Base-by-base conservation (phyloP, 2,888 invertebrate species). In the Cosmopolites sordidus region DNA sequence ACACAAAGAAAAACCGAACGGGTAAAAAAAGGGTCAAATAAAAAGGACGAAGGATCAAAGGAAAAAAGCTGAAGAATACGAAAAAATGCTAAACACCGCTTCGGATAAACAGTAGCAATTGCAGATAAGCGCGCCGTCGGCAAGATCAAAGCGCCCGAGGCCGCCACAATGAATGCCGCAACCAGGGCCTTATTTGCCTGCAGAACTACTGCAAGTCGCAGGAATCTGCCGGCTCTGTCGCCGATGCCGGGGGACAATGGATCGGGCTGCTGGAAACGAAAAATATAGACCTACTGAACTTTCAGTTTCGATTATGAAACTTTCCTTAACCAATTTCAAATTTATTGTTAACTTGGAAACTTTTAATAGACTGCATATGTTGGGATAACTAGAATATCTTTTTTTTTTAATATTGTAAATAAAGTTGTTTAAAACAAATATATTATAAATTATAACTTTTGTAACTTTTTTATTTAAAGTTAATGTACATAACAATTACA, bases 41-140 rank as follows among this genome's bases (percentile, higher is more conserved):
- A 12, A 33, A 33, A 33, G 12, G 12, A 12, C 33, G 33, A 33
- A 33, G 33, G 12, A 33, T 33, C 33, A 40, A 40, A 40, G 15
- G 16, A 50, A 43, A 46, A 49, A 49, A 46, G 44, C 18, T 12
- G 16, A 46, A 38, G 40, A 57, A 50, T 44, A 54, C 54, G 54
- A 47, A 58, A 57, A 58, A 51, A 58, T 58, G 54, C 51, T 58
- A 63, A 63, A 60, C 58, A 62, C 56, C 62, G 61, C 55, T 55
- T 56, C 49, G 60, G 63, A 65, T 66, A 67, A 69, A 69, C 67
- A 66, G 68, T 69, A 69, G 68, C 68, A 69, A 69, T 69, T 68
- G 68, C 63, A 68, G 68, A 69, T 69, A 69, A 69, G 67, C 65
- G 48, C 54, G 64, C 61, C 60, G 61, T 62, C 65, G 66, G 67